Conservation (phyloP, 2,888 invertebrate species). For the Melangyna quadrimaculata region DNA sequence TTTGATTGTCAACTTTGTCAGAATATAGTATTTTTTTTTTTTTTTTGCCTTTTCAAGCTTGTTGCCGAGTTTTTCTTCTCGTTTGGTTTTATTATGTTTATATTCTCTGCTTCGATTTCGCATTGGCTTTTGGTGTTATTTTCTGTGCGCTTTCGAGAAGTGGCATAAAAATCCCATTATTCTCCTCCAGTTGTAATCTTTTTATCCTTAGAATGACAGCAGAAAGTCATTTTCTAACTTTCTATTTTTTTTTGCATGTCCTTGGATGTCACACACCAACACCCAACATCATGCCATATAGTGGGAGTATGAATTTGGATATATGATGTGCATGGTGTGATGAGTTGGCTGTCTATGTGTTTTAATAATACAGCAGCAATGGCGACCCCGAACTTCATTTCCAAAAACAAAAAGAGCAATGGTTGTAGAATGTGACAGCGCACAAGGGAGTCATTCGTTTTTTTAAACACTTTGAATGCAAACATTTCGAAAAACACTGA, state of each 20-base stretch:
- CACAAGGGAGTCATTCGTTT: constrained; percentile 17
- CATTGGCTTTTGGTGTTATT: constrained; percentile 46
- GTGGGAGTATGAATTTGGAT: background rate
- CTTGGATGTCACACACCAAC: constrained; percentile 25
- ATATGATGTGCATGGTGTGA: background rate
- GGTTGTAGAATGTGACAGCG: background rate
- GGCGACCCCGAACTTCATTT: constrained; percentile 50
- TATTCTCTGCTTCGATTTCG: constrained; percentile 55
- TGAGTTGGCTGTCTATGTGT: constrained; percentile 35
- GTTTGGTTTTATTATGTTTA: constrained; percentile 17
- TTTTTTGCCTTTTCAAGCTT: constrained; percentile 4
- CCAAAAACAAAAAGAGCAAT: background rate
- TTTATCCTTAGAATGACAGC: constrained; percentile 73
- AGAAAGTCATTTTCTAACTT: constrained; percentile 72
- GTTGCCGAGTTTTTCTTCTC: constrained; percentile 8
- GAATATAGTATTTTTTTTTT: constrained; percentile 22
- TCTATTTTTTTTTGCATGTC: background rate
- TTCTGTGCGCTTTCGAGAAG: constrained; percentile 40
- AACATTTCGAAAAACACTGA: background rate
- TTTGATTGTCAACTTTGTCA: constrained; percentile 72
- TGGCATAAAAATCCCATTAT: constrained; percentile 74
- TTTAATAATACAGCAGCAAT: constrained; percentile 48
- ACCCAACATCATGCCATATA: too few relatives aligned
- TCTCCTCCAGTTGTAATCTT: constrained; percentile 73
- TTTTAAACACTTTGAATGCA: background rate